Evolutionary conservation across 1,140 invertebrate species (phyloP), one percentile per base, ranked within the genome.

Genomic region (Zaprionus vittiger): DNA sequence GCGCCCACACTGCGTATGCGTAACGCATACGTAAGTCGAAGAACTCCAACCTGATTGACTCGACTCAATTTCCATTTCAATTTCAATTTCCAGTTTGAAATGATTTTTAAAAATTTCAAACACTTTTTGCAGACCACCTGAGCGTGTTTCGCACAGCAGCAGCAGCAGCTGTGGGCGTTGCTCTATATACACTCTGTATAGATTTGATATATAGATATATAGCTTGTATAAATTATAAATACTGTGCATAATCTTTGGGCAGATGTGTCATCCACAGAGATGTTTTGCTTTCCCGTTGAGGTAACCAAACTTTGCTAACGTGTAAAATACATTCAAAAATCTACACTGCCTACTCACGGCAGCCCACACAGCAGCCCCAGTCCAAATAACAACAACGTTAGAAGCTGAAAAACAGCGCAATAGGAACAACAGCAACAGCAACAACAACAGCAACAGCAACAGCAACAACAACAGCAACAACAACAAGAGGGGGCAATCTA

Each of bases 281-380:
- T 73, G 38, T 41, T 22, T 66, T 44, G 4, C 7, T 55, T 55
- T 17, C 22, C 22, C 20, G 31, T 24, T 38, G 28, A 49, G 28
- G 26, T 37, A 55, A 31, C 15, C 37, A 70, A 63, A 57, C 59
- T 57, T 75, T 37, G 65, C 65, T 61, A 62, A 47, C 65, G 52
- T 62, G 54, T 55, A 76, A 61, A 9, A 24, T 65, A 72, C 68
- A 65, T 71, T 64, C 54, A 59, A 71, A 74, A 41, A 59, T 64
- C 22, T 52, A 52, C 6, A 44, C 60, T 54, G 68, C 68, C 68
- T 65, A 65, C 68, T 65, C 61, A 60, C 37, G 41, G 31, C 44
- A 52, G 37, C 37, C 57, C 37, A 60, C 59, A 44, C 38, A n/a
- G 60, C 34, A 66, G 37, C 22, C 38, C 34, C 34, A 66, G 56